Evolutionary conservation across 92 coral and sea anemone genomes (phyloP).

Genomic region (Chrysogorgia sp.): DNA sequence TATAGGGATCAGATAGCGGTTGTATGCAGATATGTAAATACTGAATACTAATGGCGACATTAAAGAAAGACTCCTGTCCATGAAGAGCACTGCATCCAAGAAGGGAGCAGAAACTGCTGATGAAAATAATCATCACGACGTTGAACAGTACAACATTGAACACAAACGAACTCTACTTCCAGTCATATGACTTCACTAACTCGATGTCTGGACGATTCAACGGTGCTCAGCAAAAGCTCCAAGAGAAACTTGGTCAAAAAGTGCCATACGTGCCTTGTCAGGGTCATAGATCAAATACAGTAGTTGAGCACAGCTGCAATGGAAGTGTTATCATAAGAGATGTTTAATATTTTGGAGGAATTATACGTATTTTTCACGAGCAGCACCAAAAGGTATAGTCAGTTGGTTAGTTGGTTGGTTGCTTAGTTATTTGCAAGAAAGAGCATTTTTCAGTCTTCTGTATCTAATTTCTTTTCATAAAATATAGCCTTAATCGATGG

Average conservation of each 20-base stretch:
- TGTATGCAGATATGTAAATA: slow-evolving; percentile 4
- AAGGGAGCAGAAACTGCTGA: slow-evolving; percentile 34
- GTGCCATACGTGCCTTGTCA: slow-evolving; percentile 23
- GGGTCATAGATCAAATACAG: slow-evolving; percentile 16
- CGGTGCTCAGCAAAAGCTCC: not conserved
- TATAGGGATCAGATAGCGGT: slow-evolving; percentile 17
- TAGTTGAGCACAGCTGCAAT: slow-evolving; percentile 15
- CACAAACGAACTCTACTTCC: slow-evolving; percentile 26
- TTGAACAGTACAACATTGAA: slow-evolving; percentile 6
- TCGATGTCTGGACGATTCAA: slow-evolving; percentile 18
- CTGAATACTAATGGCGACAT: not conserved
- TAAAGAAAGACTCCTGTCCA: slow-evolving; percentile 1
- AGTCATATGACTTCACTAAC: slow-evolving; percentile 32
- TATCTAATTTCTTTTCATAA: no score
- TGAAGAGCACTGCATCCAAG: slow-evolving; percentile 17
- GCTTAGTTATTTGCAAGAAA: no score
- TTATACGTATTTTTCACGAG: not conserved
- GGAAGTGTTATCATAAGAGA: slow-evolving; percentile 5
- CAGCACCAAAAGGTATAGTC: slow-evolving; percentile 20
- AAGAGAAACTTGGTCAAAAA: not conserved
- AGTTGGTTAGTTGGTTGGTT: not conserved
- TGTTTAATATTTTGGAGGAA: slow-evolving; percentile 2
- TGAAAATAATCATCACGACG: slow-evolving; percentile 5
- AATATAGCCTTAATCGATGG: no score
- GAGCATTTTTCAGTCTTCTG: not conserved